Evolutionary conservation across 2,888 invertebrate genomes (phyloP).

Genomic region (Xanthostigma xanthostigma): DNA sequence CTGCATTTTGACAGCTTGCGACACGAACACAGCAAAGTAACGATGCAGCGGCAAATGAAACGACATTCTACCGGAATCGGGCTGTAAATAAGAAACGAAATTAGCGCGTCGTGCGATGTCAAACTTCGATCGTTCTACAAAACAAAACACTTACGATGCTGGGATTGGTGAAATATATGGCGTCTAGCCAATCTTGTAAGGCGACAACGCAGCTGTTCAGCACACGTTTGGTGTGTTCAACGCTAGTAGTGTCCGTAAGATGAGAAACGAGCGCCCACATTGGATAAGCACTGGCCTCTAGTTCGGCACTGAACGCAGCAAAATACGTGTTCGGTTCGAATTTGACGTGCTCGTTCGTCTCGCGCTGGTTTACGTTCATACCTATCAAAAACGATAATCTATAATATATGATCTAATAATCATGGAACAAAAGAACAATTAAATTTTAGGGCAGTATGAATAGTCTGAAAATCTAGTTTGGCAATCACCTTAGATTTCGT

Average conservation of each 20-base stretch:
- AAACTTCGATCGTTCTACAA: not conserved
- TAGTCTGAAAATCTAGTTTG: no score
- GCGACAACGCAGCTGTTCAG: constrained; percentile 61
- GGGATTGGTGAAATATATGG: constrained; percentile 57
- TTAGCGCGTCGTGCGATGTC: not conserved
- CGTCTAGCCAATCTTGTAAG: constrained; percentile 79
- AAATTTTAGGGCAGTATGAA: no score
- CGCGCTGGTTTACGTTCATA: constrained; percentile 92
- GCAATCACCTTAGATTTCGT: not conserved
- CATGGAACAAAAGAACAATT: no score
- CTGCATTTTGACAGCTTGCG: constrained; percentile 71
- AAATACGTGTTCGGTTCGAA: constrained; percentile 96
- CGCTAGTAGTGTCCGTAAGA: constrained; percentile 57
- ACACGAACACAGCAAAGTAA: constrained; percentile 74
- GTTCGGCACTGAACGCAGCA: constrained; percentile 92
- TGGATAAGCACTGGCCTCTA: constrained; percentile 92
- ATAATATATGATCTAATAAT: no score
- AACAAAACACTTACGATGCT: constrained; percentile 38
- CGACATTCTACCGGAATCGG: constrained; percentile 72
- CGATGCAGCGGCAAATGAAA: constrained; percentile 96
- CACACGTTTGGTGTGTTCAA: constrained; percentile 59
- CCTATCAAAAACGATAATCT: constrained; percentile 34
- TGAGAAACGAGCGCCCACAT: constrained; percentile 96
- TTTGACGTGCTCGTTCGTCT: constrained; percentile 82
- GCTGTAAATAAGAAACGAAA: constrained; percentile 31